These are phyloP conservation scores for Ditylenchus weischeri DNA, from an alignment of 2,888 invertebrate genomes.

Conservation along the genomic window DNA sequence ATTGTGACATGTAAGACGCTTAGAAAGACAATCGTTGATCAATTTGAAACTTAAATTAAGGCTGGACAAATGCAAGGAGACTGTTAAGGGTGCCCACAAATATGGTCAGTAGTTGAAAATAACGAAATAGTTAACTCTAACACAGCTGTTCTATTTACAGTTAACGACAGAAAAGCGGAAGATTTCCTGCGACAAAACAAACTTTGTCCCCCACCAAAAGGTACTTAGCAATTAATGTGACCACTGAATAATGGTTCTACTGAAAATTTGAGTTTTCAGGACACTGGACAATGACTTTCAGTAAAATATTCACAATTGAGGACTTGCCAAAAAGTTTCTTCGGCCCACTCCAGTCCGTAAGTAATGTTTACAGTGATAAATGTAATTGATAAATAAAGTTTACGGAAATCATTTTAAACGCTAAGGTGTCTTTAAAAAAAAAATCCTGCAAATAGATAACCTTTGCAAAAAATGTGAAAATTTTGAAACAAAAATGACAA, in stretches of 20 bases:
- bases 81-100: slow-evolving; percentile 57
- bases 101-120: slow-evolving; percentile 38
- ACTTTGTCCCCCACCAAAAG: slow-evolving; percentile 51
- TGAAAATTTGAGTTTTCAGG: too few relatives aligned
- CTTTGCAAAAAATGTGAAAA: too few relatives aligned
- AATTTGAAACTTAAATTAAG: too few relatives aligned
- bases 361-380: slow-evolving; percentile 7
- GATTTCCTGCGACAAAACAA: slow-evolving; percentile 47
- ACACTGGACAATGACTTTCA: slow-evolving; percentile 59
- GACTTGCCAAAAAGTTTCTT: slow-evolving; percentile 59
- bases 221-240: slow-evolving; percentile 11
- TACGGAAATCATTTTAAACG: too few relatives aligned
- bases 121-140: neutral
- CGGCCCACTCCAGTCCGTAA: slow-evolving; percentile 58
- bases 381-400: too few relatives aligned
- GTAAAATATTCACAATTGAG: slow-evolving; percentile 57
- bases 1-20: slow-evolving; percentile 51
- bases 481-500: too few relatives aligned
- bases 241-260: too few relatives aligned
- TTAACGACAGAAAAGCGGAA: slow-evolving; percentile 50
- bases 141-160: slow-evolving; percentile 6
- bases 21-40: too few relatives aligned
- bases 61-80: slow-evolving; percentile 57
- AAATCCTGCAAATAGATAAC: too few relatives aligned
- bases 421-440: too few relatives aligned